These are phyloP conservation scores for Pithys albifrons DNA, from an alignment of 2,113 vertebrate genomes.

Conservation along the genomic window DNA sequence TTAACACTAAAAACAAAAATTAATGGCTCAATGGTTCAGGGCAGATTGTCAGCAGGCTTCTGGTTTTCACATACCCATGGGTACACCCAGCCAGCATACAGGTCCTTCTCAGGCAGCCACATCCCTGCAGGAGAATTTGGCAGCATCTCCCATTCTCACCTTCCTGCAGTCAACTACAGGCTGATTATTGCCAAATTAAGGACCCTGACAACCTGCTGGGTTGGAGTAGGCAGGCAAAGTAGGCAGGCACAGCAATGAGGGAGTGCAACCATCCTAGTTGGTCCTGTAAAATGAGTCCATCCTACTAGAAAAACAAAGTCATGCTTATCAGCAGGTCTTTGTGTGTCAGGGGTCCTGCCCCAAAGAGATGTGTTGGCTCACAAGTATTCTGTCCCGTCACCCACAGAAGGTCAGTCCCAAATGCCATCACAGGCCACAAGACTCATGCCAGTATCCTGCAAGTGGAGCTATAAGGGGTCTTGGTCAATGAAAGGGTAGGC, in stretches of 20 bases:
- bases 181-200: neutral
- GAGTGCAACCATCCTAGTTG: neutral
- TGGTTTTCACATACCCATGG: neutral
- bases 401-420: neutral
- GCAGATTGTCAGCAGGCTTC: neutral
- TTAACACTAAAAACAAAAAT: neutral
- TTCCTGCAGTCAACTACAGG: fast-evolving
- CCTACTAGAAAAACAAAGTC: neutral
- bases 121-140: fast-evolving
- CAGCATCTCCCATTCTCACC: neutral
- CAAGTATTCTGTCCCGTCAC: neutral
- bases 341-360: neutral
- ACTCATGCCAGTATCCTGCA: neutral
- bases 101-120: neutral
- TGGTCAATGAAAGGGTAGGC: neutral
- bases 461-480: neutral
- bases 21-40: neutral
- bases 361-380: fast-evolving
- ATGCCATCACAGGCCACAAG: neutral
- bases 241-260: neutral
- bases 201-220: neutral
- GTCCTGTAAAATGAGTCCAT: neutral
- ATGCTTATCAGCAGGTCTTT: neutral
- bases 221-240: neutral
- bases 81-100: neutral